phyloP scores from a whole-genome alignment of 2,113 vertebrate species.

The Amphilophus citrinellus region DNA sequence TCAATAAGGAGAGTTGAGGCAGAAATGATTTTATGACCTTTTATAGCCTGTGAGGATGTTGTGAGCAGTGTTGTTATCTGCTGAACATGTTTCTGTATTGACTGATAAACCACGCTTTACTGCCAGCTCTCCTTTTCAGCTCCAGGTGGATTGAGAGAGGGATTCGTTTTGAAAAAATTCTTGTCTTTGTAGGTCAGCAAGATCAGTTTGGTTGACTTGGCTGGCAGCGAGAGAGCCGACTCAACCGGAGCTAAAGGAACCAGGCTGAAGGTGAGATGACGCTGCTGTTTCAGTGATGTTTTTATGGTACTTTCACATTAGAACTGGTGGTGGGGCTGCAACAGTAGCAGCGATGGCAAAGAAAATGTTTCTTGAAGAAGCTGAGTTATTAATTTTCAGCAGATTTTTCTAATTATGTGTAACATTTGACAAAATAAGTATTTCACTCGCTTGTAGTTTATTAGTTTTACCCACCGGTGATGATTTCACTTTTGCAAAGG shows the following conservation, averaged over 20 bases:
- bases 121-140: background rate
- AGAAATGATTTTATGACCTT: background rate
- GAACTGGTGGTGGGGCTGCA: too few relatives aligned
- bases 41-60: background rate
- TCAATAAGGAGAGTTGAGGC: slow-evolving; percentile 11
- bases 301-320: too few relatives aligned
- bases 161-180: background rate
- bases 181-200: slow-evolving; percentile 90
- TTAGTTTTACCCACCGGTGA: too few relatives aligned
- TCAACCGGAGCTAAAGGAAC: slow-evolving; percentile 98
- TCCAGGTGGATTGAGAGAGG: background rate
- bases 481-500: too few relatives aligned
- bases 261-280: slow-evolving; percentile 89
- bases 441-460: too few relatives aligned
- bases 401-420: too few relatives aligned
- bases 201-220: slow-evolving; percentile 96
- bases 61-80: background rate
- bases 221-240: slow-evolving; percentile 94
- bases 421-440: too few relatives aligned
- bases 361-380: too few relatives aligned
- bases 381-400: too few relatives aligned
- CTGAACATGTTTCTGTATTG: slow-evolving; percentile 17
- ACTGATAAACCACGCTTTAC: background rate
- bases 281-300: background rate
- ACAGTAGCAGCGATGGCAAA: too few relatives aligned